phyloP scores from a whole-genome alignment of 53 echinoderm and acorn worm genomes.

The Echinometra lucunter region DNA sequence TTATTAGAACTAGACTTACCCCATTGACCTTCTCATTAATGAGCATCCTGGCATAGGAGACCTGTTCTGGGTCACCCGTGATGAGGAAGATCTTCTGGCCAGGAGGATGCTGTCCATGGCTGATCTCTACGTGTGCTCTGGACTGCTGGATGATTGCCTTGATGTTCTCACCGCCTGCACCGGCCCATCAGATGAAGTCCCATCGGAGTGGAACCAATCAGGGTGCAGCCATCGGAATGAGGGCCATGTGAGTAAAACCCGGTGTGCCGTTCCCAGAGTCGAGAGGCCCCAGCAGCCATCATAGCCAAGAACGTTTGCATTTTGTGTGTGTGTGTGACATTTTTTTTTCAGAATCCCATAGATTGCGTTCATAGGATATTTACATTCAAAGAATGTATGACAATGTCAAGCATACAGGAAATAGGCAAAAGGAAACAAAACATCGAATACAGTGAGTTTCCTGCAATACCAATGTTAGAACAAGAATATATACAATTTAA shows the following conservation, averaged over 20 bases:
- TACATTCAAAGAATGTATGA: constrained; percentile 64
- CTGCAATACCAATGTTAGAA: constrained; percentile 18
- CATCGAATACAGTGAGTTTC: constrained; percentile 49
- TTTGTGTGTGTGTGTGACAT: constrained; percentile 12
- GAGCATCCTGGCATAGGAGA: constrained; percentile 80
- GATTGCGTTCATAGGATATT: constrained; percentile 63
- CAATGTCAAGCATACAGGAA: constrained; percentile 58
- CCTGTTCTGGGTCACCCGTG: constrained; percentile 81
- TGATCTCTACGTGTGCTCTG: constrained; percentile 94
- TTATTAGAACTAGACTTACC: constrained; percentile 73
- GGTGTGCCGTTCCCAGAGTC: background rate
- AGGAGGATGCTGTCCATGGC: constrained; percentile 79
- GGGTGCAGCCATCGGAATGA: no score
- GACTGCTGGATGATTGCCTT: constrained; percentile 77
- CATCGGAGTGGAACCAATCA: background rate
- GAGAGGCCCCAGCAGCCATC: background rate
- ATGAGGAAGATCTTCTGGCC: constrained; percentile 93
- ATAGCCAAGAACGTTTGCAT: constrained; percentile 1
- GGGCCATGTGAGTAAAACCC: no score
- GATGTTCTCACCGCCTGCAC: constrained; percentile 91
- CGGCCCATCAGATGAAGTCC: background rate
- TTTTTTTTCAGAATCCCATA: constrained; percentile 54
- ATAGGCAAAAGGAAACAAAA: constrained; percentile 60
- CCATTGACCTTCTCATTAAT: constrained; percentile 86
- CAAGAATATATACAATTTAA: background rate